phyloP scores from a whole-genome alignment of 2,888 invertebrate species.

The Epirrhoe tristata region DNA sequence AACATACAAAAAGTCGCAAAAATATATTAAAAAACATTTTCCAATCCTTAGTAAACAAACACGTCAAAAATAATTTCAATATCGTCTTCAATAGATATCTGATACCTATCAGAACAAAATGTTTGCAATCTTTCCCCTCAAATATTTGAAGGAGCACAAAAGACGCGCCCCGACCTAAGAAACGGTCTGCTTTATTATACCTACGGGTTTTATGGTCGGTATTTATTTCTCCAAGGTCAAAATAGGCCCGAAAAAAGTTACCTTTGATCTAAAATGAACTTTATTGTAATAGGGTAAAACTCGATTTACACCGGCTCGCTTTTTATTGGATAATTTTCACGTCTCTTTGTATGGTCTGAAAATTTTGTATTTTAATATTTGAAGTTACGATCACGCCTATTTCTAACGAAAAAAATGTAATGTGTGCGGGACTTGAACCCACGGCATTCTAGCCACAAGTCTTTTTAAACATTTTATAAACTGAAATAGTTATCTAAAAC shows the following conservation, averaged over 20 bases:
- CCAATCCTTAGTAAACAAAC: background rate
- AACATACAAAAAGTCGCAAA: background rate
- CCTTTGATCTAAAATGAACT: conserved; percentile 2
- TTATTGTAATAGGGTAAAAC: background rate
- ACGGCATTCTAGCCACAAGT: too few species aligned
- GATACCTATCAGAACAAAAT: conserved; percentile 27
- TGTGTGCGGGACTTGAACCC: too few species aligned
- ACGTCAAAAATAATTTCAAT: conserved; percentile 17
- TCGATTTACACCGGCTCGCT: background rate
- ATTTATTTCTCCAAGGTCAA: conserved; percentile 36
- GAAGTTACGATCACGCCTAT: too few species aligned
- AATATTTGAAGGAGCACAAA: conserved; percentile 42
- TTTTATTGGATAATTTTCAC: background rate
- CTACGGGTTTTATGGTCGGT: conserved; percentile 31
- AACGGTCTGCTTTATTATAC: conserved; percentile 37
- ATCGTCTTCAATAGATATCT: conserved; percentile 24
- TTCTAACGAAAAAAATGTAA: too few species aligned
- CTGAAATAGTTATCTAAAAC: too few species aligned
- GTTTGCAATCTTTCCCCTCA: conserved; percentile 35
- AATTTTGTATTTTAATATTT: background rate
- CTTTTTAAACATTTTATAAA: too few species aligned
- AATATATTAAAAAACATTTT: background rate
- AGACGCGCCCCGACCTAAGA: conserved; percentile 29
- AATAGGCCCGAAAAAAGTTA: background rate
- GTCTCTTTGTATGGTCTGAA: background rate